A percentile compares a stretch with the other conserved stretches of the same genome.
Conservation (phyloP, 1,140 invertebrate species). For the Listronotus oregonensis region DNA sequence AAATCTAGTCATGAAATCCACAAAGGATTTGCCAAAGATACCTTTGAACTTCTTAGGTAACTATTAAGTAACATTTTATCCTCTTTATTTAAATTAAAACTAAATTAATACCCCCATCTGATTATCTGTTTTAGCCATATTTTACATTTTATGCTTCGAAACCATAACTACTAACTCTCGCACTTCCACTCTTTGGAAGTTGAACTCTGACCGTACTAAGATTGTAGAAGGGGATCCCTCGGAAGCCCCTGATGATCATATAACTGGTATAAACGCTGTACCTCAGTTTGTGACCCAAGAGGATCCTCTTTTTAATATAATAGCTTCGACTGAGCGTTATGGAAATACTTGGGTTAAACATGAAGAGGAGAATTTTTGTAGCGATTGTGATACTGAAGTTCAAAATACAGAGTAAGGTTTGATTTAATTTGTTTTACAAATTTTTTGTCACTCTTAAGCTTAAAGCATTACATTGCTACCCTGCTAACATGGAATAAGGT, state of each 20-base stretch:
- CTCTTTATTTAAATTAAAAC: too few relatives aligned
- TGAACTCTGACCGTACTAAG: constrained; percentile 70
- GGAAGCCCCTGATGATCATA: background rate
- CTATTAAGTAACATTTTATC: too few relatives aligned
- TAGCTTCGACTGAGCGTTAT: constrained; percentile 67
- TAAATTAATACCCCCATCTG: background rate
- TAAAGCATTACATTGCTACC: too few relatives aligned
- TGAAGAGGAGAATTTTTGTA: constrained; percentile 11
- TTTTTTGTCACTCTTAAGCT: too few relatives aligned
- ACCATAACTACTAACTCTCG: constrained; percentile 72
- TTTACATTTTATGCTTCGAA: constrained; percentile 61
- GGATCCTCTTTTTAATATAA: constrained; percentile 68
- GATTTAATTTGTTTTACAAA: too few relatives aligned
- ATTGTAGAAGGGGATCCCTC: constrained; percentile 61
- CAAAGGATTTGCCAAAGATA: constrained; percentile 15
- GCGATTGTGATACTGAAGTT: constrained; percentile 4
- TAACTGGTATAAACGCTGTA: constrained; percentile 33
- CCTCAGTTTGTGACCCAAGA: constrained; percentile 57
- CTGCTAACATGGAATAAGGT: too few relatives aligned
- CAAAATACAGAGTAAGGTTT: constrained; percentile 6
- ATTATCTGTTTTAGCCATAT: constrained; percentile 17
- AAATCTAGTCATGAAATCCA: constrained; percentile 22
- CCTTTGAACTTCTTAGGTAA: constrained; percentile 22
- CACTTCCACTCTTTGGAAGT: constrained; percentile 74
- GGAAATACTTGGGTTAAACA: constrained; percentile 68